A percentile compares a stretch with the other conserved stretches of the same genome.
Evolutionary conservation across 1,140 invertebrate species (phyloP).

Genomic region (Zaprionus africanus): DNA sequence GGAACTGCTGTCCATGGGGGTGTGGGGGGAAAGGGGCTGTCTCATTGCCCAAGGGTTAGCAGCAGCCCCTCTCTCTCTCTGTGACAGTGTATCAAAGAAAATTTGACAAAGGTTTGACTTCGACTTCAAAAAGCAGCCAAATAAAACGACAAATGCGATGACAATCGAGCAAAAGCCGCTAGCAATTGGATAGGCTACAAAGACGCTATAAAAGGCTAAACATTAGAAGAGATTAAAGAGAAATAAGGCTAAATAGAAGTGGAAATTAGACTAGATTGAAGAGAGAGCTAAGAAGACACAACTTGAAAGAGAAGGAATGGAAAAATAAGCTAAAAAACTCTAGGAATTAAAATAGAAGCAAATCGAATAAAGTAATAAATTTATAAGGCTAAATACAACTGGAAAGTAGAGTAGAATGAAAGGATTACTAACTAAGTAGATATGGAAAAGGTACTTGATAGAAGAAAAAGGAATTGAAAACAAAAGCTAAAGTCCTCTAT

Average conservation of each 20-base stretch:
- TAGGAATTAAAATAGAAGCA: too few relatives aligned
- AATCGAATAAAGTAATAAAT: too few relatives aligned
- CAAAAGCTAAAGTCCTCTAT: not conserved
- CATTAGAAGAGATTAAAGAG: not conserved
- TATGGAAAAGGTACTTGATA: not conserved
- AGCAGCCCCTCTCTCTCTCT: not conserved
- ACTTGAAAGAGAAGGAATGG: not conserved
- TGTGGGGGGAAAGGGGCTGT: constrained; percentile 15
- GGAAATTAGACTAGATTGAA: not conserved
- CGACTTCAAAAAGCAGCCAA: constrained; percentile 52
- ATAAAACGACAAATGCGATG: constrained; percentile 52
- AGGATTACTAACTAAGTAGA: too few relatives aligned
- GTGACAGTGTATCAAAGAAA: constrained; percentile 65
- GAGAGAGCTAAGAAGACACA: not conserved
- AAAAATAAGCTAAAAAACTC: not conserved
- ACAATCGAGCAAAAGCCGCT: constrained; percentile 38
- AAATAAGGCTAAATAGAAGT: not conserved
- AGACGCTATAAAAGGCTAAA: not conserved
- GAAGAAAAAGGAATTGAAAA: not conserved
- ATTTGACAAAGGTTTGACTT: constrained; percentile 73
- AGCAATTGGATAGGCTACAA: constrained; percentile 7
- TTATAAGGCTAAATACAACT: too few relatives aligned
- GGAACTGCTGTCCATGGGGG: constrained; percentile 49
- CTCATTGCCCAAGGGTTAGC: constrained; percentile 59
- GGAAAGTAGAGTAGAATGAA: too few relatives aligned